Conservation (phyloP, 2,113 vertebrate species). For the Alethe diademata region DNA sequence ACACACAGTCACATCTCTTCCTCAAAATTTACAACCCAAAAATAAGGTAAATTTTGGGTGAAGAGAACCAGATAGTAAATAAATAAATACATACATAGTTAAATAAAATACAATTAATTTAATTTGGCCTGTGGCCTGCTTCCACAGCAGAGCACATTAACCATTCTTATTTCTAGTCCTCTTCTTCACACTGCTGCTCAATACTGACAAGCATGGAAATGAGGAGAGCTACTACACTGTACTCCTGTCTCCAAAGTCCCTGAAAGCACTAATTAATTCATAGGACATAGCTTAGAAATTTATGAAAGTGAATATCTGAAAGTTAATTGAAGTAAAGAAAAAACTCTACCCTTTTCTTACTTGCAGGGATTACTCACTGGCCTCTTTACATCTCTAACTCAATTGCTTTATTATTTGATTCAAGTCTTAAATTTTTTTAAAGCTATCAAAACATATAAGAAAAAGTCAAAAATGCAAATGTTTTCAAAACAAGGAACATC, state of each 20-base stretch:
- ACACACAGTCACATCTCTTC: background rate
- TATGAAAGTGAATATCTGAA: background rate
- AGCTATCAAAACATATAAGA: background rate
- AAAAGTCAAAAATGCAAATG: background rate
- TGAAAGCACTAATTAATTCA: slow-evolving; percentile 11
- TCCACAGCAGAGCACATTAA: background rate
- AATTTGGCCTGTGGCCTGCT: background rate
- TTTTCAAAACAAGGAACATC: background rate
- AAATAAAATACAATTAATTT: background rate
- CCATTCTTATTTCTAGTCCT: background rate
- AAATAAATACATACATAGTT: background rate
- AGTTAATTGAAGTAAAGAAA: background rate
- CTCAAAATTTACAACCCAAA: background rate
- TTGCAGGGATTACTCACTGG: background rate
- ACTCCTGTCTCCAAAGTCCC: background rate
- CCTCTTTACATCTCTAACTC: background rate
- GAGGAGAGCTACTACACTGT: background rate
- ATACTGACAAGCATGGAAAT: background rate
- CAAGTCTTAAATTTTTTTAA: background rate
- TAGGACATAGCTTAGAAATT: background rate
- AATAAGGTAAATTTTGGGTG: background rate
- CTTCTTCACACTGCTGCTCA: background rate
- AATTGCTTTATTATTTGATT: background rate
- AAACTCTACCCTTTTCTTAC: background rate
- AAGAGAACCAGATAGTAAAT: background rate